A percentile compares a stretch with the other conserved stretches of the same genome.
Evolutionary conservation across 2,888 invertebrate genomes (phyloP).

Genomic region (Eubasilissa splendida): DNA sequence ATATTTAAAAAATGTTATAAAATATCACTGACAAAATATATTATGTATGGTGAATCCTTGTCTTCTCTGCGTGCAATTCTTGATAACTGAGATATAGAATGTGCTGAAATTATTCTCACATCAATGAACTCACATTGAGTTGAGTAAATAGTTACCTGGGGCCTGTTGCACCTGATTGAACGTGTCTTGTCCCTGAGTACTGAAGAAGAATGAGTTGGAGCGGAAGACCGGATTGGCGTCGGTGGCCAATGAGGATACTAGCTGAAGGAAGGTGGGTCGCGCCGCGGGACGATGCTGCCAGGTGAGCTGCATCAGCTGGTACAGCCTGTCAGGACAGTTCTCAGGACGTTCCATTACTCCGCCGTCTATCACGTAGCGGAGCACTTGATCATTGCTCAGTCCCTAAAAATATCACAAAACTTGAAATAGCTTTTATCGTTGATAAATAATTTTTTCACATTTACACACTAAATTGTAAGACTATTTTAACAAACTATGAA

Average conservation of each 20-base stretch:
- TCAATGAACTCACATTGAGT: too few species aligned
- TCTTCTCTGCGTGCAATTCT: background rate
- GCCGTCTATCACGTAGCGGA: slow-evolving; percentile 91
- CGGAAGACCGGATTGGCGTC: slow-evolving; percentile 76
- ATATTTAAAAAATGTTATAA: too few species aligned
- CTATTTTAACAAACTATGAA: too few species aligned
- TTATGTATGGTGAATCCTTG: too few species aligned
- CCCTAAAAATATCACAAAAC: slow-evolving; percentile 71
- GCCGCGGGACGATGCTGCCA: slow-evolving; percentile 89
- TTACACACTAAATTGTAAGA: too few species aligned
- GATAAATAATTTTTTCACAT: too few species aligned
- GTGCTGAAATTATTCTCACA: too few species aligned
- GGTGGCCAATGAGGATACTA: slow-evolving; percentile 82
- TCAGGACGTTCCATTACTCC: slow-evolving; percentile 96
- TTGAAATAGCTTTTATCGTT: too few species aligned
- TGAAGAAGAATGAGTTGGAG: slow-evolving; percentile 76
- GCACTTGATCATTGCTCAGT: slow-evolving; percentile 92
- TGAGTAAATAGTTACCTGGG: slow-evolving; percentile 56
- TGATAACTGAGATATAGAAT: background rate
- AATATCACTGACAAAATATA: too few species aligned
- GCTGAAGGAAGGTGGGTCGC: slow-evolving; percentile 89
- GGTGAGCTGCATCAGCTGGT: slow-evolving; percentile 91
- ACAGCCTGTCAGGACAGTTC: slow-evolving; percentile 94
- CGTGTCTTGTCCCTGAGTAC: slow-evolving; percentile 74
- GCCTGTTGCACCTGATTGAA: slow-evolving; percentile 65